Conservation (phyloP, 37 sponge, comb jelly and placozoan species). For the Mnemiopsis leidyi region DNA sequence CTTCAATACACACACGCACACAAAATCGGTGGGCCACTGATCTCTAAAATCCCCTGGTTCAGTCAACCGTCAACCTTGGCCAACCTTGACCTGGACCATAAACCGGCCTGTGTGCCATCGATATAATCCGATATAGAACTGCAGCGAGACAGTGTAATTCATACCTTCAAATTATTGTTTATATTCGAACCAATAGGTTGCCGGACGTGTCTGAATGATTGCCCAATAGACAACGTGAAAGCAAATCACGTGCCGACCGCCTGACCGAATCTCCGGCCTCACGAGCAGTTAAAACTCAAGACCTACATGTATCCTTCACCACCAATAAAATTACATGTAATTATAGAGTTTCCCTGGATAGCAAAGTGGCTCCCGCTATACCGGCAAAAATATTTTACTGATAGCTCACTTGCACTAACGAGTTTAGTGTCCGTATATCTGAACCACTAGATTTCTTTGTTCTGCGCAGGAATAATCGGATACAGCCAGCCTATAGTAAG, state of each 20-base stretch:
- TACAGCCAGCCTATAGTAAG: neutral
- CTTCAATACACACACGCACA: too few relatives aligned
- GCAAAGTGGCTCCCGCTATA: constrained; percentile 33
- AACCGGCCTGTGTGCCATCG: neutral
- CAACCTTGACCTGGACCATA: neutral
- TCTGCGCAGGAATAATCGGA: neutral
- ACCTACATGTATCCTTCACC: constrained; percentile 39
- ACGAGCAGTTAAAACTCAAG: constrained; percentile 16
- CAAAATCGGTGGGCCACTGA: too few relatives aligned
- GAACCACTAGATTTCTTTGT: constrained; percentile 8
- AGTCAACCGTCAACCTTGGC: neutral
- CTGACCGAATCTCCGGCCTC: neutral
- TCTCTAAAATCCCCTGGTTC: neutral
- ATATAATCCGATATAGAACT: neutral
- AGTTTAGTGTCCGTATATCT: neutral
- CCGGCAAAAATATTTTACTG: constrained; percentile 49
- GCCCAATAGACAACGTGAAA: neutral
- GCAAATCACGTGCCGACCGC: neutral
- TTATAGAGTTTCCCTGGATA: constrained; percentile 45
- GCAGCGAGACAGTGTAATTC: constrained; percentile 25
- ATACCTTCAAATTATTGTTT: constrained; percentile 3
- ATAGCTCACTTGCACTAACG: constrained; percentile 10
- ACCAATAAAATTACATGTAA: constrained; percentile 48
- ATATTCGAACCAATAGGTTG: neutral
- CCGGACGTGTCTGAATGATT: neutral